Evolutionary conservation across 2,113 vertebrate genomes (phyloP).

Genomic region (Muntiacus muntjak): DNA sequence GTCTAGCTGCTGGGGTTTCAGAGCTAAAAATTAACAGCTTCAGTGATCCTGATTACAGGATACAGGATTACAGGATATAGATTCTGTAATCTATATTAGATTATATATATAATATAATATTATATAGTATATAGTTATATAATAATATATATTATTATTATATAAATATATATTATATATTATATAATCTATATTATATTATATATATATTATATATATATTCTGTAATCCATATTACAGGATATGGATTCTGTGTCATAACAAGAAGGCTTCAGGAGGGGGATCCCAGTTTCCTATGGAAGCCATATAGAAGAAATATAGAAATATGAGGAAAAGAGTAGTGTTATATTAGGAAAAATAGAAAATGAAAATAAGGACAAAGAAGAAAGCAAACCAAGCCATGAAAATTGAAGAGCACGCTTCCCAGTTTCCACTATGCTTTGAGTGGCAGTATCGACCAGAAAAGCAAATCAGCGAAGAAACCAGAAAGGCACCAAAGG

Average conservation of each 20-base stretch:
- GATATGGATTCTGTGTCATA: not conserved
- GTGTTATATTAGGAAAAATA: not conserved
- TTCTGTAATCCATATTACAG: too few species aligned
- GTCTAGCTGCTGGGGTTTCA: not conserved
- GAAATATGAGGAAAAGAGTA: not conserved
- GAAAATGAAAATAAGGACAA: not conserved
- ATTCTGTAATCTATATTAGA: too few species aligned
- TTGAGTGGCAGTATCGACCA: not conserved
- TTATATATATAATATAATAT: too few species aligned
- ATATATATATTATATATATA: too few species aligned
- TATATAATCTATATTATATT: too few species aligned
- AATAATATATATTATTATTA: too few species aligned
- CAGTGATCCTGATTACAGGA: not conserved
- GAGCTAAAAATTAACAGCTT: not conserved
- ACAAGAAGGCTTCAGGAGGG: not conserved
- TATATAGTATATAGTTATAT: too few species aligned
- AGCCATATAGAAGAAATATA: not conserved
- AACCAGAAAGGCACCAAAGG: not conserved
- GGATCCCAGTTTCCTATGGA: not conserved
- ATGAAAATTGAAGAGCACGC: not conserved
- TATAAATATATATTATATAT: too few species aligned
- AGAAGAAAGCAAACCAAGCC: not conserved
- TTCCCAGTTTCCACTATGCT: not conserved
- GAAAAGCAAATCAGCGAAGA: not conserved
- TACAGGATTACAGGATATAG: too few species aligned